Evolutionary conservation across 2,113 vertebrate species (phyloP).

Genomic region (Tachuris rubrigastra): DNA sequence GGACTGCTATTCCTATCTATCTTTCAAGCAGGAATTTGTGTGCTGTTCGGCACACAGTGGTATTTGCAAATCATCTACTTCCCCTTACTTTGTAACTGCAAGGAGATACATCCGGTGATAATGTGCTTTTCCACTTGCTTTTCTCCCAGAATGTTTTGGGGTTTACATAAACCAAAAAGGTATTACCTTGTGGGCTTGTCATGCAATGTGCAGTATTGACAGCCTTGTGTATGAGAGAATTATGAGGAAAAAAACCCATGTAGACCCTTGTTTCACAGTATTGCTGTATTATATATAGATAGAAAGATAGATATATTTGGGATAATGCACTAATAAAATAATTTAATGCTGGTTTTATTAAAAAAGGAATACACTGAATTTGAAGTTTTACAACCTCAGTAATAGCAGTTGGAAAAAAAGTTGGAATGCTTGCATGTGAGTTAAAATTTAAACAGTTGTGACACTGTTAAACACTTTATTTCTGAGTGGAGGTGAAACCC

Average conservation of each 20-base stretch:
- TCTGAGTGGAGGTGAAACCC: not conserved
- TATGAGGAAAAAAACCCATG: not conserved
- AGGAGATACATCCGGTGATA: not conserved
- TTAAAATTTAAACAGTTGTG: not conserved
- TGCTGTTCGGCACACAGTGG: not conserved
- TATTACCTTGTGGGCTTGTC: not conserved
- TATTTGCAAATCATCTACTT: not conserved
- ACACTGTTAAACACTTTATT: not conserved
- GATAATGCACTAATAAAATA: not conserved
- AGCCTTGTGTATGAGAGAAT: not conserved
- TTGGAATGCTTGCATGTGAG: not conserved
- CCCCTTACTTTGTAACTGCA: not conserved
- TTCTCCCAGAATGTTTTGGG: not conserved
- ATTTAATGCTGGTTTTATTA: rapidly evolving
- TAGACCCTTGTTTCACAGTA: not conserved
- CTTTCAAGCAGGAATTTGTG: not conserved
- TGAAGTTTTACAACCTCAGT: not conserved
- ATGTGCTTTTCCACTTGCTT: not conserved
- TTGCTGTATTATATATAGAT: not conserved
- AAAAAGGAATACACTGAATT: not conserved
- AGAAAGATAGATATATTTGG: too few relatives aligned
- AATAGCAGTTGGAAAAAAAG: not conserved
- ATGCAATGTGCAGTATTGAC: not conserved
- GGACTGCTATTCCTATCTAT: not conserved
- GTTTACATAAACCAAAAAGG: not conserved